Evolutionary conservation across 2,113 vertebrate genomes (phyloP).

Genomic region (Columba livia): DNA sequence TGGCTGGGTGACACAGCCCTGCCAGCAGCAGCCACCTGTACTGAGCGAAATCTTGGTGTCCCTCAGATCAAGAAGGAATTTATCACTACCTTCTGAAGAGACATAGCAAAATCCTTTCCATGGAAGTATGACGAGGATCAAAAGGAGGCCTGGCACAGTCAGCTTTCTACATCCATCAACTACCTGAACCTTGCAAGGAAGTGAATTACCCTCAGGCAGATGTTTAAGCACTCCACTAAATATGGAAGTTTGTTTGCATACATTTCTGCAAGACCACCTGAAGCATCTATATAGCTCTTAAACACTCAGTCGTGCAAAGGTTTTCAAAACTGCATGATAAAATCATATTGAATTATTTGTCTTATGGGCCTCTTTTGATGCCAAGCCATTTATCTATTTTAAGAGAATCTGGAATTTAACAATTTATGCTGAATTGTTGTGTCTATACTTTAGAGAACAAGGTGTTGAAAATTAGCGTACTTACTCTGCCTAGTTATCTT

Average conservation of each 20-base stretch:
- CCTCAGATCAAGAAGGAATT: neutral
- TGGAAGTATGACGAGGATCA: neutral
- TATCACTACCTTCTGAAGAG: neutral
- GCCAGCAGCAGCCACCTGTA: accelerated
- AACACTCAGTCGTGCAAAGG: neutral
- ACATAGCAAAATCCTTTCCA: neutral
- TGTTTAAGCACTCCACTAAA: neutral
- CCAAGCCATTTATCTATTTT: neutral
- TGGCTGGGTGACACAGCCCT: neutral
- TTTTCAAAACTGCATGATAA: neutral
- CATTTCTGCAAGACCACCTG: neutral
- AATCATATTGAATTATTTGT: neutral
- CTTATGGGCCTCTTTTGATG: neutral
- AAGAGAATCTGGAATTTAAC: neutral
- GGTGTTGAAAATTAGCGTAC: neutral
- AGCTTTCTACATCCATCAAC: neutral
- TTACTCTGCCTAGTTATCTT: neutral
- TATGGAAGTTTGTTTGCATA: neutral
- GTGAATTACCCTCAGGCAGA: neutral
- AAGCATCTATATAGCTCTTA: neutral
- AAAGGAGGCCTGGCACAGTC: neutral
- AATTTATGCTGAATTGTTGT: neutral
- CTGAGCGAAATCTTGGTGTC: neutral
- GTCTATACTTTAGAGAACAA: neutral
- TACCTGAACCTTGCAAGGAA: neutral